Evolutionary conservation across 2,888 invertebrate species (phyloP).

Genomic region (Sclerodermus sp.): DNA sequence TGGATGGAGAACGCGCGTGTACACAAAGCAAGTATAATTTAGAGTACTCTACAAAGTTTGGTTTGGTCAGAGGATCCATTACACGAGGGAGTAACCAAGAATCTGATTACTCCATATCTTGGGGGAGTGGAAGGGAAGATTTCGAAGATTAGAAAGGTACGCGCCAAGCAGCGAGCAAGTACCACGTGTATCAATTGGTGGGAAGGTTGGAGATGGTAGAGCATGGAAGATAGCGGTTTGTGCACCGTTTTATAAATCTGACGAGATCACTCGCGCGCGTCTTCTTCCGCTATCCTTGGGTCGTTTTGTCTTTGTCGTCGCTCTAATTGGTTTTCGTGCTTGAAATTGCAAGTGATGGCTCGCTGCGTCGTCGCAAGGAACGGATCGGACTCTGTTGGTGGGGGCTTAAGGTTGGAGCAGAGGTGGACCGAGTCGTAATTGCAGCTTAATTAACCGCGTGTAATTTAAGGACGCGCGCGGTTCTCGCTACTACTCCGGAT

Average conservation of each 20-base stretch:
- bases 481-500: no score
- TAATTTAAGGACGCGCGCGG: slow-evolving; percentile 34
- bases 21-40: background rate
- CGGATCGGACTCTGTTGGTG: no score
- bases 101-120: no score
- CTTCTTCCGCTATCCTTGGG: background rate
- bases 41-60: slow-evolving; percentile 13
- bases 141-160: no score
- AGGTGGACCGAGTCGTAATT: slow-evolving; percentile 32
- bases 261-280: background rate
- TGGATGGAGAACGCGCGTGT: background rate
- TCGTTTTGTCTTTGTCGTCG: slow-evolving; percentile 2
- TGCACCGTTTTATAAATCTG: background rate
- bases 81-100: background rate
- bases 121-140: no score
- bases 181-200: no score
- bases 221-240: no score
- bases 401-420: background rate
- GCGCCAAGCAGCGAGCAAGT: no score
- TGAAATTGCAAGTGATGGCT: slow-evolving; percentile 11
- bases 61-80: slow-evolving; percentile 4
- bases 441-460: slow-evolving; percentile 33
- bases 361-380: no score
- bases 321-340: slow-evolving; percentile 13
- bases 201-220: no score